phyloP scores from a whole-genome alignment of 2,113 vertebrate genomes.

The Odocoileus virginianus region DNA sequence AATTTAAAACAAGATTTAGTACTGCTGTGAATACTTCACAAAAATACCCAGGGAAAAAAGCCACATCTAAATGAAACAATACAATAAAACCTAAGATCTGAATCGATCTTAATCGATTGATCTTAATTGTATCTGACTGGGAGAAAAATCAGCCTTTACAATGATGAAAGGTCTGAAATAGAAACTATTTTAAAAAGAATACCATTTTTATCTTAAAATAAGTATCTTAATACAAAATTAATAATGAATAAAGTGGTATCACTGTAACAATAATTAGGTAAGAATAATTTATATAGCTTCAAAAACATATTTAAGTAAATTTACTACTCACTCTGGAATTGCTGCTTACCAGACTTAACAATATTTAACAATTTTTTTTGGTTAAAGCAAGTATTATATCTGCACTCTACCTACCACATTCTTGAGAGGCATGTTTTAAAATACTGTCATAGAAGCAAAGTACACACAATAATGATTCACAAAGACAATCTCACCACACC shows the following conservation, averaged over 20 bases:
- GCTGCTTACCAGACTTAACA: background rate
- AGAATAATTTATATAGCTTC: constrained; percentile 11
- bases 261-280: background rate
- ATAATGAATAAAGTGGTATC: background rate
- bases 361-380: background rate
- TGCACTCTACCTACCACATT: constrained; percentile 24
- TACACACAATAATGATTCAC: constrained; percentile 62
- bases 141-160: background rate
- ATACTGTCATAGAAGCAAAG: constrained; percentile 60
- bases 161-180: background rate
- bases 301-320: constrained; percentile 32
- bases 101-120: background rate
- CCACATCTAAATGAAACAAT: background rate
- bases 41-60: background rate
- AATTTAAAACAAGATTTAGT: background rate
- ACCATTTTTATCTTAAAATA: background rate
- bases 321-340: constrained; percentile 13
- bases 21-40: background rate
- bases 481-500: constrained; percentile 47
- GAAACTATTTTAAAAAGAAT: constrained; percentile 25
- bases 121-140: background rate
- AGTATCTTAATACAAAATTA: constrained; percentile 5
- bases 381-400: background rate
- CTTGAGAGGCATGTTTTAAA: constrained; percentile 32
- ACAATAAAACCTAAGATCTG: background rate